phyloP scores from a whole-genome alignment of 2,797 vertebrate genomes.

The Chelon auratus region DNA sequence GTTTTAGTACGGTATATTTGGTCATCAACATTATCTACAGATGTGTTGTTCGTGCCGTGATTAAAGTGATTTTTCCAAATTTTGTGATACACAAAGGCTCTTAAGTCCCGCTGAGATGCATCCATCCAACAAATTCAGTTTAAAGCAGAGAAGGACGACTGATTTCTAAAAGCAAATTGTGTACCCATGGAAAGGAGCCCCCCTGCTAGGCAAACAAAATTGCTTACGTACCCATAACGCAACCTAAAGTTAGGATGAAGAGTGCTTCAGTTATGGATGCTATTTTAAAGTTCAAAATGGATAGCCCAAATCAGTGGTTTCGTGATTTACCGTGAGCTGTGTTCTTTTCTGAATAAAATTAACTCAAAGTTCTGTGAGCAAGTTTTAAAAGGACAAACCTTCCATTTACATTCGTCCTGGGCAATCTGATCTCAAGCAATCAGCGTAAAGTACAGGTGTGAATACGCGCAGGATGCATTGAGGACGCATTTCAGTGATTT shows the following conservation, averaged over 20 bases:
- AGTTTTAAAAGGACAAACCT: not conserved
- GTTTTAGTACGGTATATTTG: not conserved
- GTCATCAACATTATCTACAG: not conserved
- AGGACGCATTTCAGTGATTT: no score
- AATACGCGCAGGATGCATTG: no score
- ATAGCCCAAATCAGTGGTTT: not conserved
- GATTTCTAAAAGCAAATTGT: conserved; percentile 16
- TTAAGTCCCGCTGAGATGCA: not conserved
- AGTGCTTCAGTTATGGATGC: not conserved
- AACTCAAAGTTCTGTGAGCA: no score
- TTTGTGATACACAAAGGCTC: not conserved
- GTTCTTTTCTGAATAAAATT: no score
- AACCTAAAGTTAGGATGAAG: not conserved
- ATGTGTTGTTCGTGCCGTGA: no score
- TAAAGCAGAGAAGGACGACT: not conserved
- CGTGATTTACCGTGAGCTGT: no score
- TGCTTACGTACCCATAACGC: not conserved
- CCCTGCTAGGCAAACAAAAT: not conserved
- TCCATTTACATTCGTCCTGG: not conserved
- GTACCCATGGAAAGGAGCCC: not conserved
- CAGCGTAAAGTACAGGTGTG: no score
- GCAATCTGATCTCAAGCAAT: no score
- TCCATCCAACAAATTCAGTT: not conserved
- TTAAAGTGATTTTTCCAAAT: not conserved
- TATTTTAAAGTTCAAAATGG: conserved; percentile 1